phyloP scores from a whole-genome alignment of 2,888 invertebrate genomes.

The Cheilosia grossa region DNA sequence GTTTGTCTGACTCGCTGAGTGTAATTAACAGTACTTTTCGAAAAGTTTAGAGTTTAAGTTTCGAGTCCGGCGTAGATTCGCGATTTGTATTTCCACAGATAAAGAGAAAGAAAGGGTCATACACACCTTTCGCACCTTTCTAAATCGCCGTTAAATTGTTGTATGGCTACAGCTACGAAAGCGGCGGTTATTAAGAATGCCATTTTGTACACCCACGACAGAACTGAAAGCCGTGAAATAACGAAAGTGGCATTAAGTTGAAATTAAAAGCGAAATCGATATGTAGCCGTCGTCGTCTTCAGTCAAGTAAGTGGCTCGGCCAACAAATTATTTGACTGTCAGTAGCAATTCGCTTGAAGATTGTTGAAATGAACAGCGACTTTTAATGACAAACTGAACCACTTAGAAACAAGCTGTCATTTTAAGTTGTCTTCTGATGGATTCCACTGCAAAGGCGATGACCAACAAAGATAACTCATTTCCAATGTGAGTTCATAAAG shows the following conservation, averaged over 20 bases:
- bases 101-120: conserved; percentile 42
- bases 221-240: conserved; percentile 1
- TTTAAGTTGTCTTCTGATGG: conserved; percentile 1
- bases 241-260: conserved; percentile 36
- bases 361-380: conserved; percentile 4
- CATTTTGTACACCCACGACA: conserved; percentile 32
- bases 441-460: conserved; percentile 25
- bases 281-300: too few relatives aligned
- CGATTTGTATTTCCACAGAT: conserved; percentile 15
- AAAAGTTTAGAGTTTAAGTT: conserved; percentile 1
- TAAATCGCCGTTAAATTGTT: conserved; percentile 10
- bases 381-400: conserved; percentile 4
- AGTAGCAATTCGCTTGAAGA: not conserved
- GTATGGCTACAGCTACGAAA: not conserved
- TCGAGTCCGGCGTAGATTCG: conserved; percentile 16
- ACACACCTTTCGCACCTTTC: conserved; percentile 38
- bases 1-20: conserved; percentile 27
- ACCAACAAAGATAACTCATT: conserved; percentile 22
- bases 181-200: conserved; percentile 7
- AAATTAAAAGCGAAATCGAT: conserved; percentile 6
- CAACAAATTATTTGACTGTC: not conserved
- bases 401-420: conserved; percentile 15
- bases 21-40: conserved; percentile 46
- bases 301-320: too few relatives aligned
- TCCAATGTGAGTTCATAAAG: not conserved